Evolutionary conservation across 2,113 vertebrate genomes (phyloP).

Genomic region (Cochlearius cochlearius): DNA sequence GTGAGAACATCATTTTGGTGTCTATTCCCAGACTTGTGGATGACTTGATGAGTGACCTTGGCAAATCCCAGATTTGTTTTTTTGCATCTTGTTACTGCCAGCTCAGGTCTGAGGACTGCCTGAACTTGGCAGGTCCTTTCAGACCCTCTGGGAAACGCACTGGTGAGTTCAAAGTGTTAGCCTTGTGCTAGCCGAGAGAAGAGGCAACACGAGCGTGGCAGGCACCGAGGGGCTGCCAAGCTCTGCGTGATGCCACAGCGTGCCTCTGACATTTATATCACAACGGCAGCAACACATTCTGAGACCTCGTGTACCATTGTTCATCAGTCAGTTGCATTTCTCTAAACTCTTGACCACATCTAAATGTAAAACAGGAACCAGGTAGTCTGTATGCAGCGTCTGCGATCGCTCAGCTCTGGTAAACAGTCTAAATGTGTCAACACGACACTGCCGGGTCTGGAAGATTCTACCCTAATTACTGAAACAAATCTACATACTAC

Average conservation of each 20-base stretch:
- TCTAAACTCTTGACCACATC: slow-evolving; percentile 58
- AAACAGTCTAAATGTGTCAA: slow-evolving; percentile 59
- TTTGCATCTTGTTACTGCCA: neutral
- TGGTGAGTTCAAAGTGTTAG: neutral
- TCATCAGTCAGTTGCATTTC: slow-evolving; percentile 59
- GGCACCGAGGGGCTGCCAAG: rapidly evolving
- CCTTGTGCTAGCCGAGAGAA: neutral
- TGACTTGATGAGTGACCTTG: neutral
- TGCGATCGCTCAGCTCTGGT: slow-evolving; percentile 49
- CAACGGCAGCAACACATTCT: neutral
- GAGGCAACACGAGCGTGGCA: rapidly evolving
- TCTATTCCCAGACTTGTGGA: neutral
- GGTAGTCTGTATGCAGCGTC: slow-evolving; percentile 24
- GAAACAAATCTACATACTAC: slow-evolving; percentile 43
- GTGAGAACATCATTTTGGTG: neutral
- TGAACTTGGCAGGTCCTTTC: neutral
- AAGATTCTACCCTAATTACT: slow-evolving; percentile 49
- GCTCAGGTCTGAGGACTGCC: neutral
- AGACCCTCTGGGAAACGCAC: neutral
- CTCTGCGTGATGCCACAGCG: rapidly evolving
- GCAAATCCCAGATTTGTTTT: neutral
- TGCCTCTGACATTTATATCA: neutral
- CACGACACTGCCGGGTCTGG: neutral
- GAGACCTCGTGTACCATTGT: slow-evolving; percentile 10
- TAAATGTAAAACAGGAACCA: slow-evolving; percentile 67